These are phyloP conservation scores for Euborellia annulipes DNA, from an alignment of 1,140 invertebrate species.

Conservation along the genomic window DNA sequence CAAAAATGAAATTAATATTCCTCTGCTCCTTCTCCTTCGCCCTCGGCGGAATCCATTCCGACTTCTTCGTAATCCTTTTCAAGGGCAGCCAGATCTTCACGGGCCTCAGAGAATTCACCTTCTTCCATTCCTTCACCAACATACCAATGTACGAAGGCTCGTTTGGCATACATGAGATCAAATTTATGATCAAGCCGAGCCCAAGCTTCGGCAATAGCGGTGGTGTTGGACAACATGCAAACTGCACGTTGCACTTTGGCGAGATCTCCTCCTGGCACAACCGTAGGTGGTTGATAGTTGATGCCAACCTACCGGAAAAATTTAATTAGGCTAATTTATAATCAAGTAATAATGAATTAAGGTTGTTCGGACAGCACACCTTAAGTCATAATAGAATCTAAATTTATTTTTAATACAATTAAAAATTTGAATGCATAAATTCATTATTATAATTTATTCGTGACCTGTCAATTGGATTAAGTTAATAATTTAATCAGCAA, in stretches of 20 bases:
- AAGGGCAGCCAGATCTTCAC: slow-evolving; percentile 46
- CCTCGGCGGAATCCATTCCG: slow-evolving; percentile 40
- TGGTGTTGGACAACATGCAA: slow-evolving; percentile 69
- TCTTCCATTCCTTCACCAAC: slow-evolving; percentile 49
- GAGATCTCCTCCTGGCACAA: slow-evolving; percentile 66
- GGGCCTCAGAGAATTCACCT: slow-evolving; percentile 45
- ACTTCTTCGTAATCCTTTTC: slow-evolving; percentile 53
- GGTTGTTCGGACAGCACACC: too few species aligned
- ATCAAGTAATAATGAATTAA: too few species aligned
- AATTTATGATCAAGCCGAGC: slow-evolving; percentile 65
- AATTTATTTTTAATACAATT: too few species aligned
- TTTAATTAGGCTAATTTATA: too few species aligned
- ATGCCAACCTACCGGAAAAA: too few species aligned
- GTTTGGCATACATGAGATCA: slow-evolving; percentile 61
- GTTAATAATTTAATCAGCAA: too few species aligned
- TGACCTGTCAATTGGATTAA: too few species aligned
- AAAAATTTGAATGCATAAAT: too few species aligned
- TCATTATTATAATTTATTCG: too few species aligned
- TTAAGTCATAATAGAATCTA: too few species aligned
- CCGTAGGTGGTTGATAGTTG: slow-evolving; percentile 73
- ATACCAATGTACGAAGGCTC: slow-evolving; percentile 46
- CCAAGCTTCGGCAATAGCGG: slow-evolving; percentile 64
- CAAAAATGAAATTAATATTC: too few species aligned
- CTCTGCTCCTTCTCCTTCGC: slow-evolving; percentile 33
- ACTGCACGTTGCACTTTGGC: slow-evolving; percentile 54